Evolutionary conservation across 2,113 vertebrate genomes (phyloP), one percentile per base, ranked within the genome.

Genomic region (Pedionomus torquatus): DNA sequence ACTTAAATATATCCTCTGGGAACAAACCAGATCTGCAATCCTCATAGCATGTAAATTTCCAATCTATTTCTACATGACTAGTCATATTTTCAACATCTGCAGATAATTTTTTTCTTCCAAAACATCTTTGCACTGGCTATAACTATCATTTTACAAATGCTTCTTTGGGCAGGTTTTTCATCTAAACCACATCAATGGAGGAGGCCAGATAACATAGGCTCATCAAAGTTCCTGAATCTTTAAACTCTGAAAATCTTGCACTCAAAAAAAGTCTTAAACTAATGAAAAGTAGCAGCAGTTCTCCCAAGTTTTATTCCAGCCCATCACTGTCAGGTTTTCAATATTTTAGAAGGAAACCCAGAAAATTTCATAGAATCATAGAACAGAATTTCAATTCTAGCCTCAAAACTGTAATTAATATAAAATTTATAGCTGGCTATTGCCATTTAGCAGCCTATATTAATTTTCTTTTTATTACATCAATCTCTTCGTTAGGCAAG

Each of bases 401-500:
- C 13, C 79, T 88, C 30, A 79, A 78, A 93, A 86, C 57, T 75
- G 35, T 84, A 86, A 90, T 83, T 92, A 93, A 87, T 24, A 92
- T 72, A 43, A 77, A 90, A 64, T 93, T 94, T 89, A 81, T 82
- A 90, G 21, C 33, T 52, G 41, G 41, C 44, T 82, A 78, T 76
- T 93, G 48, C 52, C 65, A 79, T 84, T 95, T 69, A 96, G 74
- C 57, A 93, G 65, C 33, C 83, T 78, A 11, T 52, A 87, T 61
- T 95, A 89, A 84, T 94, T 93, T 94, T 26, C 6, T 93, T 92
- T 92, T 92, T 89, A 83, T 83, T 88, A 89, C 20, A 77, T 52
- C 64, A 35, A 90, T 86, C 19, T 89, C 35, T 83, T 81, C 71
- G 31, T 74, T 78, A 57, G 9, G 37, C 75, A 74, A 83, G 33